Base-by-base conservation (phyloP, 2,888 invertebrate species). In the Chrysodeixis includens region DNA sequence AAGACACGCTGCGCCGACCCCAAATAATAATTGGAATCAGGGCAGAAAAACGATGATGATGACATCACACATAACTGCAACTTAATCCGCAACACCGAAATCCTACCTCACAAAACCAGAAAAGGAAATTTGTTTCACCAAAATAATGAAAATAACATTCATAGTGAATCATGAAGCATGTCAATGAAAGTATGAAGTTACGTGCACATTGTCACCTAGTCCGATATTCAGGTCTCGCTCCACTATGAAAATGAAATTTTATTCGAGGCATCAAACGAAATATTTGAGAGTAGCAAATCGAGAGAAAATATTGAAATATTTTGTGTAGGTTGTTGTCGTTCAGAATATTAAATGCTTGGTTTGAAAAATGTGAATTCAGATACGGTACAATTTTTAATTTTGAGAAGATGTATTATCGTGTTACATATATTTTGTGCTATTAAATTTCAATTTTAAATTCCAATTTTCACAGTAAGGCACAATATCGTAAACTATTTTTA, bases 251-350 rank as follows among this genome's bases (percentile, higher is more conserved):
- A 67, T 70, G 54, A 55, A 74, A 64, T 65, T 78, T 58, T 62
- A 62, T 74, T 62, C 40, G 12, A 51, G 57, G 14, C 30, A 49
- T 30, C 35, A 52, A 55, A 22, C 16, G 44, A 52, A 69, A 67
- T 76, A 65, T 78, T 70, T 52, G 16, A 22, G 26, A 67, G 65
- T 65, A 54, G 64, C 30, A 62, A 78, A 78, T 65, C 60, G 56
- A 54, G 51, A 65, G 64, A 30, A 1, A 16, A 56, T 66, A 59
- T 66, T 60, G 49, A 62, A 62, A 64, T 74, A 69, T 61, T 20
- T 30, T 30, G 26, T 46, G 46, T 1, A 58, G 56, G 66, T 16
- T 14, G 18, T 32, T 40, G 40, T 10, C 10, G 46, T 20, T 20
- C 20, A 20, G 46, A 40, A 40, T 40, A 40, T 40, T n/a, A 40